Evolutionary conservation across 2,113 vertebrate genomes (phyloP).

Genomic region (Isichthys henryi): DNA sequence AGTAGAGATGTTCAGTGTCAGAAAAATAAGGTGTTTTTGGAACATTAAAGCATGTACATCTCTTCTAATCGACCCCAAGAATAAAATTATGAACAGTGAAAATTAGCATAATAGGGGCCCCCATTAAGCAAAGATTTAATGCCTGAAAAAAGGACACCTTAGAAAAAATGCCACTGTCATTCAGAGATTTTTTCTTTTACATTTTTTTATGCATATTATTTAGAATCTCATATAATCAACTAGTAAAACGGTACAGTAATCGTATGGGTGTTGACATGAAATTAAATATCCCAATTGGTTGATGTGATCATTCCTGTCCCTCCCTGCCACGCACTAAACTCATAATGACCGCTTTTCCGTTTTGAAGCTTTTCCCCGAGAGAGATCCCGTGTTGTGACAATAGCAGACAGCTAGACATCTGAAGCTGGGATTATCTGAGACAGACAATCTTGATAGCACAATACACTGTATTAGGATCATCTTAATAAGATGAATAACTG

Average conservation of each 20-base stretch:
- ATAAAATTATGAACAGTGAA: not conserved
- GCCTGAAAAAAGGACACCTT: not conserved
- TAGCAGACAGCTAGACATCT: slow-evolving; percentile 9
- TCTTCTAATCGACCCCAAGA: not conserved
- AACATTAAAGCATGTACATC: not conserved
- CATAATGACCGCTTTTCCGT: not conserved
- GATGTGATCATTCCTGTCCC: not conserved
- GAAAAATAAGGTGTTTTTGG: not conserved
- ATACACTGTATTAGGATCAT: slow-evolving; percentile 16
- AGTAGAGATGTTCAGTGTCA: not conserved
- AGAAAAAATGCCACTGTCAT: not conserved
- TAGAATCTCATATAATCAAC: not conserved
- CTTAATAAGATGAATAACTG: slow-evolving; percentile 19
- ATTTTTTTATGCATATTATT: too few species aligned
- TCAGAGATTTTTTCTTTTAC: not conserved
- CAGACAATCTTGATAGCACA: slow-evolving; percentile 24
- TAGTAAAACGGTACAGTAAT: not conserved
- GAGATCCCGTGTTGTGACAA: not conserved
- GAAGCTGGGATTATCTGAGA: slow-evolving; percentile 15
- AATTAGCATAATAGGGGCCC: not conserved
- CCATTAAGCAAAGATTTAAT: not conserved
- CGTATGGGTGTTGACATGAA: not conserved
- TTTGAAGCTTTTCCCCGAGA: not conserved
- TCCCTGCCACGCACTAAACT: not conserved
- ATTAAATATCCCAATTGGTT: not conserved